Conservation (phyloP, 2,888 invertebrate genomes). For the Pasiphila rectangulata region DNA sequence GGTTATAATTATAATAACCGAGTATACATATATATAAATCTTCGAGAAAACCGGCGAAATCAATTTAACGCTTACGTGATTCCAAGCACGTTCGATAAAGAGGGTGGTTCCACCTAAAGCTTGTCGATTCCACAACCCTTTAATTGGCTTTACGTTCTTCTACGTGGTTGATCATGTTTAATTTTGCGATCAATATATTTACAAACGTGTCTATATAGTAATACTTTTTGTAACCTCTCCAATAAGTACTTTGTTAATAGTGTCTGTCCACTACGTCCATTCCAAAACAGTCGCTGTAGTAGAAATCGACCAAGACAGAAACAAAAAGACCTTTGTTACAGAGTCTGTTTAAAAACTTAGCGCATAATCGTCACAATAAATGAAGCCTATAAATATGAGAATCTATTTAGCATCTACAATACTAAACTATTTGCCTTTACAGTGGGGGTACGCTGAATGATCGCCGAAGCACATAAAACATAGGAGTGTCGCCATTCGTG, state of each 20-base stretch:
- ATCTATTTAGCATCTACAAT: too few species aligned
- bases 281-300: too few species aligned
- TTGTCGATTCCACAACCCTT: slow-evolving; percentile 4
- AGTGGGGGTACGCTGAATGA: slow-evolving; percentile 7
- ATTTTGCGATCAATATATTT: not conserved
- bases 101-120: slow-evolving; percentile 30
- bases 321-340: too few species aligned
- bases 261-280: too few species aligned
- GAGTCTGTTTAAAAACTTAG: too few species aligned
- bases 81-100: slow-evolving; percentile 39
- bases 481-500: slow-evolving; percentile 8
- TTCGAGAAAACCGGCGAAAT: not conserved
- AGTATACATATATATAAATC: not conserved
- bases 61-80: slow-evolving; percentile 31
- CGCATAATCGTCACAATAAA: too few species aligned
- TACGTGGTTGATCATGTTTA: not conserved
- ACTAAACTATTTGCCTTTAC: not conserved
- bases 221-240: too few species aligned
- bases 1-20: too few species aligned
- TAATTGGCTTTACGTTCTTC: slow-evolving; percentile 3
- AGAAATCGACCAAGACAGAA: too few species aligned
- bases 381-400: too few species aligned
- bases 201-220: not conserved
- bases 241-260: too few species aligned
- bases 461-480: slow-evolving; percentile 11